These are phyloP conservation scores for Tineola bisselliella DNA, from an alignment of 2,888 invertebrate species.

Conservation along the genomic window DNA sequence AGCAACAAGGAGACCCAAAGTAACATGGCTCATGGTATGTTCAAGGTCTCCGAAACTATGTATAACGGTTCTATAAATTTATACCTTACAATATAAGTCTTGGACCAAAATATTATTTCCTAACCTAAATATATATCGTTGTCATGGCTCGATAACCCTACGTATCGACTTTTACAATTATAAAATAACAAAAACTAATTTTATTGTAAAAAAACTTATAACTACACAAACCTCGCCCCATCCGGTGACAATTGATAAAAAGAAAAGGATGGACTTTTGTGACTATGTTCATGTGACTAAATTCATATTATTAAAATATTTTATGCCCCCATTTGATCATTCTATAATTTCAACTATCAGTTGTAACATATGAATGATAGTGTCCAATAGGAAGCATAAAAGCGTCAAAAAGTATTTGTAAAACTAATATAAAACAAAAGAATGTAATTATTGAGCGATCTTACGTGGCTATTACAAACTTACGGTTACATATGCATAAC, in stretches of 20 bases:
- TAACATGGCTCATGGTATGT: background rate
- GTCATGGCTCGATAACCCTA: slow-evolving; percentile 63
- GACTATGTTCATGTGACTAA: slow-evolving; percentile 57
- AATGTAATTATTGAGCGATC: slow-evolving; percentile 60
- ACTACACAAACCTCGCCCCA: slow-evolving; percentile 56
- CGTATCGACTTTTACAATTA: slow-evolving; percentile 45
- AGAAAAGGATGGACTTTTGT: slow-evolving; percentile 35
- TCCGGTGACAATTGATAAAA: slow-evolving; percentile 31
- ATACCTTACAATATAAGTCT: slow-evolving; percentile 32
- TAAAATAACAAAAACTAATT: background rate
- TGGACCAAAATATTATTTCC: slow-evolving; percentile 50
- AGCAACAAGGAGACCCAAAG: slow-evolving; percentile 11
- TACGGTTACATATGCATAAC: slow-evolving; percentile 52
- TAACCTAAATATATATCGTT: slow-evolving; percentile 39
- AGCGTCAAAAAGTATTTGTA: background rate
- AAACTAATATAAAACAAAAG: background rate
- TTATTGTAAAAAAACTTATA: slow-evolving; percentile 14
- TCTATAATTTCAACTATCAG: background rate
- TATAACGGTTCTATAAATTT: slow-evolving; percentile 7
- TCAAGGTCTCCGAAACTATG: background rate
- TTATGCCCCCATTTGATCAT: background rate
- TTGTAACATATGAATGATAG: no score
- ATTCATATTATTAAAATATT: slow-evolving; percentile 17
- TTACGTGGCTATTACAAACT: slow-evolving; percentile 8
- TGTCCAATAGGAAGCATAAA: background rate